Base-by-base conservation (phyloP, 2,888 invertebrate species). In the Bedellia somnulentella region DNA sequence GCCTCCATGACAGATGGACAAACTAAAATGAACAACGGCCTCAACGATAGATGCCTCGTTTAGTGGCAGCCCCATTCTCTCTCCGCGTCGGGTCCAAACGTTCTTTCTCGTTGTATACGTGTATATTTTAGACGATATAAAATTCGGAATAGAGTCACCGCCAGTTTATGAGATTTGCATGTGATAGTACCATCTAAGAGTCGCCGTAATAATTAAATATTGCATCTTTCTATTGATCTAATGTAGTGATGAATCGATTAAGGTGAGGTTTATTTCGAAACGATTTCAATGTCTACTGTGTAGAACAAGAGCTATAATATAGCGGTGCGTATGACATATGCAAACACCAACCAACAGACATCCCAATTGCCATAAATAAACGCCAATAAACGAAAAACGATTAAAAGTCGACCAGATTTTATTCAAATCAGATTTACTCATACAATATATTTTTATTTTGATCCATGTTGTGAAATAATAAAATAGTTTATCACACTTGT, bases 21-120 rank as follows among this genome's bases (percentile, higher is more conserved):
- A 46, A 43, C 47, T 15, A 79, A 78, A 58, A 75, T 79, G 48
- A 70, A 63, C 44, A 78, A 62, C 51, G 79, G 77, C 44, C 64
- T 80, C 42, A 81, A 81, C 49, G 82, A 81, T 46, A 80, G 81
- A 36, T 82, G 82, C 52, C 80, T 82, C 61, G 82, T 81, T 47
- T 82, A 78, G 68, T 42, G 36, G 38, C 37, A 33, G 29, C 36
- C 24, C 33, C 32, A 39, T 16, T 10, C 27, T 9, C n/a, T 8
- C 44, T 47, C 47, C 45, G 54, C 18, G 31, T 57, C 55, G 68
- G 67, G 68, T 70, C 70, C 70, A 70, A 71, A 59, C 49, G 53
- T 53, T 51, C 33, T 46, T 56, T 61, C 58, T 56, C 49, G 58
- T 58, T 54, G 63, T 68, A 64, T 66, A 67, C 66, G 64, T 66